Base-by-base conservation (phyloP, 2,888 invertebrate genomes). In the Habrosyne pyritoides region DNA sequence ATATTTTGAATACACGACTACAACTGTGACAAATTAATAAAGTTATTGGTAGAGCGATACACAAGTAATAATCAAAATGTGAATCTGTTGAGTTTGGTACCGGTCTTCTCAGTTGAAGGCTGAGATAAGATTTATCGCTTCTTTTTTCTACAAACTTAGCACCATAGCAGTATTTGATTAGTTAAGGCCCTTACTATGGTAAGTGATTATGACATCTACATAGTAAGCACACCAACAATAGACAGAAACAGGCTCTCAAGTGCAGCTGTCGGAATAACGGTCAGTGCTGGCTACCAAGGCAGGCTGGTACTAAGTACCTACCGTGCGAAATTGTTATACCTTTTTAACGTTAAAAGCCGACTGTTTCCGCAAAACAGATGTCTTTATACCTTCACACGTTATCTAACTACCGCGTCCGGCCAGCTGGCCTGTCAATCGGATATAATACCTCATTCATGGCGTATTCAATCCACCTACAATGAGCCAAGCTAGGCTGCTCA, bases 391-490 rank as follows among this genome's bases (percentile, higher is more conserved):
- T 28, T 21, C 47, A 26, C 28, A 47, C 24, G 24, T 28, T 47
- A 53, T 47, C 46, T 51, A 30, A 26, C 26, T 18, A 10, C 47
- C 10, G 47, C 59, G 53, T 62, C 65, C 65, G 67, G 58, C 56
- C 59, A 63, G 59, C 59, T 61, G 65, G 47, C 52, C 6, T 18
- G 18, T 42, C 50, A 30, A 28, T 21, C 28, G 50, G 52, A 57
- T 56, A 67, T 65, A 67, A 66, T 65, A 58, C 61, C 53, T 63
- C 60, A 59, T 68, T 68, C 67, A 66, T 51, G 49, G 52, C 52
- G 46, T 54, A 50, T 21, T 12, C 21, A 42, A 18, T 21, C 54
- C 12, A 12, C 12, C 33, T 36, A 49, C 30, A 21, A 10, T 21
- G 50, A 28, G 28, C 30, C 26, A 26, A 2, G 10, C 8, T 7